Evolutionary conservation across 2,888 invertebrate species (phyloP), one percentile per base, ranked within the genome.

Genomic region (Phyto melanocephala): DNA sequence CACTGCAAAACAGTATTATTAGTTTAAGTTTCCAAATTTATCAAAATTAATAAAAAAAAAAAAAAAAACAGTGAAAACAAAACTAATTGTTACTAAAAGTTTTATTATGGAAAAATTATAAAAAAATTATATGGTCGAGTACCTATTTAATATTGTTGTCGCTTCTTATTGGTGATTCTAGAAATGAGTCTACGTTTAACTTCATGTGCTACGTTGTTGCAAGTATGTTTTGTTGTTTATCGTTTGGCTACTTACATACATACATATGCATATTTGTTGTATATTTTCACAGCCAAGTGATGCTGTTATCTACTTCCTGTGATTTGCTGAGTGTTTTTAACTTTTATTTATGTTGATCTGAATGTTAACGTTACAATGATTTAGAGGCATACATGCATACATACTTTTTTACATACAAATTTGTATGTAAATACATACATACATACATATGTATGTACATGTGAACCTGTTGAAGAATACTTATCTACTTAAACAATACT

Each of bases 181-280:
- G 76, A 45, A 11, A 88, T 88, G 87, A 88, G 86, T 87, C 70
- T 85, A 78, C 86, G 86, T 83, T 81, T 42, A 58, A 81, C 83
- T 85, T 80, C 85, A 84, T 87, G 86, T 84, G 84, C 86, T 68
- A 79, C 87, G 40, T 8, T 78, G 63, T 47, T 83, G 78, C 86
- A 87, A 86, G 88, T 87, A 85, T 78, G 71, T 68, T 78, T 35
- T 74, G 42, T 63, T 56, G 28, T 28, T 28, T 28, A 28, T 28
- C 6, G 28, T 28, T 28, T 28, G 6, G 28, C 28, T 3, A 3
- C 28, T 28, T 5, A 28, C 3, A 28, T n/a, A n/a, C n/a, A n/a
- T 45, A 45, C 1, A 7, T 45, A 45, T 17, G 6, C 13, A 40
- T 40, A 11, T 40, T 1, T 40, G 13, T 40, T 13, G 3, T 33